Evolutionary conservation across 2,113 vertebrate species (phyloP).

Genomic region (Reinhardtius hippoglossoides): DNA sequence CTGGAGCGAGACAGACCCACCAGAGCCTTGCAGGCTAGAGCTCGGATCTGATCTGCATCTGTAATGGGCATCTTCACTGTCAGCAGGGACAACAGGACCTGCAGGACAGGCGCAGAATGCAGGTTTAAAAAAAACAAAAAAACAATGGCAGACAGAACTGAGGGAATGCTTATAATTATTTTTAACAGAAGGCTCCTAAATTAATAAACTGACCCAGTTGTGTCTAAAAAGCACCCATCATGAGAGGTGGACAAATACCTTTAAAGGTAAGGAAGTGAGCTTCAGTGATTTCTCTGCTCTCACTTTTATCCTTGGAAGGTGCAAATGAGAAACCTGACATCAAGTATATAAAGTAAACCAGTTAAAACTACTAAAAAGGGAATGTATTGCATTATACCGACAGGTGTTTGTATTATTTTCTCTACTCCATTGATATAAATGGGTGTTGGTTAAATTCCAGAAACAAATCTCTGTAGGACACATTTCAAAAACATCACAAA

Average conservation of each 20-base stretch:
- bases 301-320: background rate
- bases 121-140: slow-evolving; percentile 46
- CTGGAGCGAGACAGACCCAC: slow-evolving; percentile 94
- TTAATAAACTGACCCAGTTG: background rate
- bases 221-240: background rate
- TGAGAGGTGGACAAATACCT: background rate
- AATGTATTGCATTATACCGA: too few relatives aligned
- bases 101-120: background rate
- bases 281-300: background rate
- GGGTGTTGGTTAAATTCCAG: too few relatives aligned
- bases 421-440: too few relatives aligned
- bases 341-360: too few relatives aligned
- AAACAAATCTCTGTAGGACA: too few relatives aligned
- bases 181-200: background rate
- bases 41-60: slow-evolving; percentile 96
- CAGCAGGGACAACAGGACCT: slow-evolving; percentile 92
- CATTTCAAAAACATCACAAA: too few relatives aligned
- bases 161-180: background rate
- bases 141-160: slow-evolving; percentile 6
- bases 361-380: too few relatives aligned
- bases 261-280: background rate
- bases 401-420: too few relatives aligned
- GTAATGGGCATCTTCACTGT: slow-evolving; percentile 99
- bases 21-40: slow-evolving; percentile 93
- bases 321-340: background rate